Evolutionary conservation across 1,140 invertebrate species (phyloP), one percentile per base, ranked within the genome.

Genomic region (Dolichoris vasculosae): DNA sequence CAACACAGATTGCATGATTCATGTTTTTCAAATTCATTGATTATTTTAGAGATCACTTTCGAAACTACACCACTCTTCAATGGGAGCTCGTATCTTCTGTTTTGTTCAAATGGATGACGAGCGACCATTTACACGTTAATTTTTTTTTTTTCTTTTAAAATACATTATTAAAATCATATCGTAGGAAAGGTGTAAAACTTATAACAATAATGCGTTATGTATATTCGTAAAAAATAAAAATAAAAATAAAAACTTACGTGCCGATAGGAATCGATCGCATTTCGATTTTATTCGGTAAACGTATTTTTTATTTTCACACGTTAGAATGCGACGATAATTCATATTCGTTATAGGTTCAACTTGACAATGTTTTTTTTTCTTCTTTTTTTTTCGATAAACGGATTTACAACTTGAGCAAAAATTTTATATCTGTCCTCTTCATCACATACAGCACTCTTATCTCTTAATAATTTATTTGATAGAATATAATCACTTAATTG

Each of bases 381-480:
- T n/a, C n/a, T n/a, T n/a, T n/a, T n/a, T n/a, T n/a, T n/a, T n/a
- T n/a, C n/a, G 26, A 13, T 6, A 55, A 59, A 59, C 26, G 6
- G 26, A 26, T 59, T 59, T 59, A 59, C 55, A 59, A 26, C 0
- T 59, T 59, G n/a, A 11, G n/a, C 20, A 67, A 84, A 84, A 67
- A 51, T 38, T 67, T 84, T 78, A n/a, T 23, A 0, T 38, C 3
- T 17, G 32, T 75, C 40, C 82, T 67, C 59, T 67, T 77, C 35
- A 78, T 84, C 48, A 67, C 8, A 43, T 23, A 78, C 63, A 75
- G 78, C 55, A 85, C 48, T 81, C 55, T 59, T 59, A 85, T 20
- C n/a, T 84, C 40, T 78, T 84, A 84, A 69, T 79, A 26, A 84
- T 71, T 84, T 35, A 78, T 35, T 48, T 48, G n/a, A 43, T 38